These are phyloP conservation scores for Malurus melanocephalus DNA, from an alignment of 2,113 vertebrate genomes.

Conservation along the genomic window DNA sequence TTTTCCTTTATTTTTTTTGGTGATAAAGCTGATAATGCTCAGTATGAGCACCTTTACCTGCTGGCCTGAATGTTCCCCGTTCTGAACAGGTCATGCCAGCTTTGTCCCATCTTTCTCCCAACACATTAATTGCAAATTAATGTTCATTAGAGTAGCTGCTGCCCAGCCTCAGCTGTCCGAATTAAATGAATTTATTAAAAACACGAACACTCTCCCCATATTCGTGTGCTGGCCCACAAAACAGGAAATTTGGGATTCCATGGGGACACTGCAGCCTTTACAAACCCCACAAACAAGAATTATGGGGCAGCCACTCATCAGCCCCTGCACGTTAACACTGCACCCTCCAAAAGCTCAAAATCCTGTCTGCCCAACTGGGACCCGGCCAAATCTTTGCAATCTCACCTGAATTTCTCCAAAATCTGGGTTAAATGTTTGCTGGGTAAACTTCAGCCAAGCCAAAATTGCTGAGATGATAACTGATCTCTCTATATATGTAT, in stretches of 20 bases:
- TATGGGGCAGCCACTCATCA: fast-evolving
- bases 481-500: too few species aligned
- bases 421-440: background rate
- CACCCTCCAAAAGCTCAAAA: background rate
- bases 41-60: background rate
- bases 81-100: background rate
- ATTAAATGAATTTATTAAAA: background rate
- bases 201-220: fast-evolving
- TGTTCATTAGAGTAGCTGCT: background rate
- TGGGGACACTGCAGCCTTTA: background rate
- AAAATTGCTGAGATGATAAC: background rate
- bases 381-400: background rate
- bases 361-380: background rate
- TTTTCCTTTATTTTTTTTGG: background rate
- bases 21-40: background rate
- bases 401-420: background rate
- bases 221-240: fast-evolving
- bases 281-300: background rate
- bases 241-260: background rate
- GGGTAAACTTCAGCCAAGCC: background rate
- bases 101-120: background rate
- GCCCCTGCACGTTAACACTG: background rate
- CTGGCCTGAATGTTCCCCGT: background rate
- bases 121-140: background rate
- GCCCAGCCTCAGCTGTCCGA: background rate